These are phyloP conservation scores for Tetropium fuscum DNA, from an alignment of 2,888 invertebrate species.

Conservation along the genomic window DNA sequence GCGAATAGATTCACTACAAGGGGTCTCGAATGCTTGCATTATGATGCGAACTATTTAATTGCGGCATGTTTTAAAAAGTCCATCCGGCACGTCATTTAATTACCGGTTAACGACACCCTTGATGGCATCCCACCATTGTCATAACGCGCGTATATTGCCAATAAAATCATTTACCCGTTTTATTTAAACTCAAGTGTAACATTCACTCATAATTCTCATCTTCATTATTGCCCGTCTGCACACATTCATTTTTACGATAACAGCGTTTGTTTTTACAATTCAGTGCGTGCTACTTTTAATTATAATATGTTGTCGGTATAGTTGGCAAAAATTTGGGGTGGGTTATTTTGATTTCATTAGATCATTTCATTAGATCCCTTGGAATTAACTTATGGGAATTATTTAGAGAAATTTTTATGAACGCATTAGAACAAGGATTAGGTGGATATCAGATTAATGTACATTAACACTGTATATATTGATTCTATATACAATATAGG, in stretches of 20 bases:
- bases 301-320: constrained; percentile 18
- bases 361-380: too few species aligned
- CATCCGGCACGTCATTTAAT: constrained; percentile 63
- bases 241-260: constrained; percentile 32
- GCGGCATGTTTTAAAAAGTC: constrained; percentile 57
- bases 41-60: constrained; percentile 52
- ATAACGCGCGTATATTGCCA: constrained; percentile 59
- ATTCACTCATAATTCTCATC: constrained; percentile 47
- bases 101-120: constrained; percentile 64
- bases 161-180: constrained; percentile 63
- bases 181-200: constrained; percentile 55
- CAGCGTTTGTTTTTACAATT: constrained; percentile 28
- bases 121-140: constrained; percentile 57
- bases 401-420: too few species aligned
- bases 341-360: not conserved
- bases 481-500: too few species aligned
- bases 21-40: constrained; percentile 41
- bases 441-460: too few species aligned
- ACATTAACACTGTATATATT: too few species aligned
- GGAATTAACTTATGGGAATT: too few species aligned
- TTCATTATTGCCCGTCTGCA: constrained; percentile 49
- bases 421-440: too few species aligned
- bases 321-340: not conserved
- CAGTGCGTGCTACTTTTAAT: constrained; percentile 30
- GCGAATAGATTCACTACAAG: constrained; percentile 39